Conservation (phyloP, 2,888 invertebrate genomes). For the Autographa gamma region DNA sequence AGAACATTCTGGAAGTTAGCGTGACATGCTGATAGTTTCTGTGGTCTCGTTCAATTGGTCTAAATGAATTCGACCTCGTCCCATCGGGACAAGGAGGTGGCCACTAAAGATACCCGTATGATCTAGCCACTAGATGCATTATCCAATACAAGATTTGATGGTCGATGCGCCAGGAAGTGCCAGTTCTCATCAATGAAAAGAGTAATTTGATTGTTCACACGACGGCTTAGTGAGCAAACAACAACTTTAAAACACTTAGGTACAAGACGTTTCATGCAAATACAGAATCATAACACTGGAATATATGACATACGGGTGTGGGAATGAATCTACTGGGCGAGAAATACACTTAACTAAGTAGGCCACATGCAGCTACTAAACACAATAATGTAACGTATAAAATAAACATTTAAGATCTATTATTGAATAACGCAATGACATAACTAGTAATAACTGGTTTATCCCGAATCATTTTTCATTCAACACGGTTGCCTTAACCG, state of each 20-base stretch:
- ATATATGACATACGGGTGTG: too few relatives aligned
- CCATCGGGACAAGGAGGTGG: conserved; percentile 51
- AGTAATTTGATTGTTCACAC: conserved; percentile 21
- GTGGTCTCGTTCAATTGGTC: conserved; percentile 75
- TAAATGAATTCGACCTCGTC: conserved; percentile 82
- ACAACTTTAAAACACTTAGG: not conserved
- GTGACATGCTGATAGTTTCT: conserved; percentile 63
- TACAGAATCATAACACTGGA: not conserved
- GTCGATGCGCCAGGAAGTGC: conserved; percentile 48
- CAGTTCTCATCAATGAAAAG: conserved; percentile 41
- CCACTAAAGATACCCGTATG: conserved; percentile 56
- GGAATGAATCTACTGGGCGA: too few relatives aligned
- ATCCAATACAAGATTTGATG: conserved; percentile 52
- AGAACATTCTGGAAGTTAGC: conserved; percentile 47
- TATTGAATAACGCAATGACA: not conserved
- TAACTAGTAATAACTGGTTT: conserved; percentile 20
- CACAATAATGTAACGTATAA: too few relatives aligned
- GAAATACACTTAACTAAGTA: too few relatives aligned
- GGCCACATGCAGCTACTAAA: too few relatives aligned
- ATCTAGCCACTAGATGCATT: conserved; percentile 51
- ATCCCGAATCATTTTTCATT: conserved; percentile 72
- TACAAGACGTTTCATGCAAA: not conserved
- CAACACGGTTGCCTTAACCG: conserved; percentile 71
- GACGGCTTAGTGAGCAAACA: conserved; percentile 8
- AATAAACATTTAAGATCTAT: too few relatives aligned